Conservation (phyloP, 1,140 invertebrate genomes). For the Maconellicoccus hirsutus region DNA sequence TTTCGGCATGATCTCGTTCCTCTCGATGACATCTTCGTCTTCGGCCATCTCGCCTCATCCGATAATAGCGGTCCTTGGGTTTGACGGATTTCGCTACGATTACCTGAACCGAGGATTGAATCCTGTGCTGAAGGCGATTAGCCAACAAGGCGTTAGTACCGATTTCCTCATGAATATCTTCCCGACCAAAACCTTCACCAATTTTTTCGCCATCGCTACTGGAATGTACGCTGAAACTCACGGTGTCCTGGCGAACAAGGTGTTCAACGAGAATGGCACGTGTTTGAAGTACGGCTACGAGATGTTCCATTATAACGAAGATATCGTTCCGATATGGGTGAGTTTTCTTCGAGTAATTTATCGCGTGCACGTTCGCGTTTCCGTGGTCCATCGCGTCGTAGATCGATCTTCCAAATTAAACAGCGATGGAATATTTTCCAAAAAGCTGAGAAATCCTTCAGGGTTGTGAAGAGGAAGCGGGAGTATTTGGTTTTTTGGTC, state of each 20-base stretch:
- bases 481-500: too few relatives aligned
- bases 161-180: constrained; percentile 56
- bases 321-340: constrained; percentile 47
- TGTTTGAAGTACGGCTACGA: constrained; percentile 37
- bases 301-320: constrained; percentile 41
- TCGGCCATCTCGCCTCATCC: constrained; percentile 17
- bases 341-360: constrained; percentile 14
- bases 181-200: constrained; percentile 65
- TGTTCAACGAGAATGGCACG: constrained; percentile 44
- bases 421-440: too few relatives aligned
- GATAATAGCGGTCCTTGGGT: constrained; percentile 46
- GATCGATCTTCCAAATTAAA: too few relatives aligned
- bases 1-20: too few relatives aligned
- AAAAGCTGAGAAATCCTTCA: too few relatives aligned
- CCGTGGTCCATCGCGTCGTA: too few relatives aligned
- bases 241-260: constrained; percentile 54
- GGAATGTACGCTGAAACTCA: constrained; percentile 61
- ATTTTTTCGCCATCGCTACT: constrained; percentile 66
- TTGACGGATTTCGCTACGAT: constrained; percentile 60
- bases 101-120: constrained; percentile 49
- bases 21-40: too few relatives aligned
- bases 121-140: constrained; percentile 42
- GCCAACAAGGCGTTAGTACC: constrained; percentile 42
- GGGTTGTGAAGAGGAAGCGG: too few relatives aligned
- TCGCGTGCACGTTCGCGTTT: too few relatives aligned